Percentiles rank a stretch among this genome's conserved stretches.
These are phyloP conservation scores for Etia nguti DNA, from an alignment of 2,113 vertebrate genomes.

Conservation along the genomic window DNA sequence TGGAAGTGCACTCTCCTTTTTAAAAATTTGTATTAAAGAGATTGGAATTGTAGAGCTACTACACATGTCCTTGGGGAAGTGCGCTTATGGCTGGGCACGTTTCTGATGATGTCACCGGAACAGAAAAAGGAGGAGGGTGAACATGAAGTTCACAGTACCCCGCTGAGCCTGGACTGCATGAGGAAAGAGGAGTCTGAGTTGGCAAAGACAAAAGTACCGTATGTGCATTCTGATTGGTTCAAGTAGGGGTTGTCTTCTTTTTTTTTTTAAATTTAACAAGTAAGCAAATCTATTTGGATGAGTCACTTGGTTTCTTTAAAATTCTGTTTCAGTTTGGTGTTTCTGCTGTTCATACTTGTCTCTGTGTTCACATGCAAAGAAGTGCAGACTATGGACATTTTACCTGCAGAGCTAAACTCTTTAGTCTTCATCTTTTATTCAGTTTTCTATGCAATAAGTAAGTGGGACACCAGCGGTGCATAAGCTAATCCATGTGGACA, in stretches of 20 bases:
- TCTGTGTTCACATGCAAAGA: background rate
- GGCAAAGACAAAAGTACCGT: background rate
- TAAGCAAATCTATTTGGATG: background rate
- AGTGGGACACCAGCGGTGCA: background rate
- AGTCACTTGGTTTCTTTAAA: background rate
- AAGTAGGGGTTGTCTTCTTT: background rate
- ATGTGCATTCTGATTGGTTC: background rate
- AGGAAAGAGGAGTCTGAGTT: background rate
- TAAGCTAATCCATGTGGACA: background rate
- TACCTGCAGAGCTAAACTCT: background rate
- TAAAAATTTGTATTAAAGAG: constrained; percentile 2
- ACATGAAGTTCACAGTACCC: constrained; percentile 22
- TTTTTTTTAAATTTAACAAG: background rate
- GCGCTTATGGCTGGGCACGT: constrained; percentile 31
- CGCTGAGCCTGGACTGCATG: background rate
- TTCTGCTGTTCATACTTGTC: background rate
- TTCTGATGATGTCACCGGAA: constrained; percentile 48
- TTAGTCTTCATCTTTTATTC: background rate
- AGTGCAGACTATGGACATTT: background rate
- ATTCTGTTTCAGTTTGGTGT: background rate
- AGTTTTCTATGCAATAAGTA: background rate
- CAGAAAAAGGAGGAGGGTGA: constrained; percentile 10
- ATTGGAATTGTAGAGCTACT: constrained; percentile 29
- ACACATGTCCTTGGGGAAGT: constrained; percentile 44
- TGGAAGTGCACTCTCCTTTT: background rate